Evolutionary conservation across 2,888 invertebrate species (phyloP).

Genomic region (Synergus laeviventris): DNA sequence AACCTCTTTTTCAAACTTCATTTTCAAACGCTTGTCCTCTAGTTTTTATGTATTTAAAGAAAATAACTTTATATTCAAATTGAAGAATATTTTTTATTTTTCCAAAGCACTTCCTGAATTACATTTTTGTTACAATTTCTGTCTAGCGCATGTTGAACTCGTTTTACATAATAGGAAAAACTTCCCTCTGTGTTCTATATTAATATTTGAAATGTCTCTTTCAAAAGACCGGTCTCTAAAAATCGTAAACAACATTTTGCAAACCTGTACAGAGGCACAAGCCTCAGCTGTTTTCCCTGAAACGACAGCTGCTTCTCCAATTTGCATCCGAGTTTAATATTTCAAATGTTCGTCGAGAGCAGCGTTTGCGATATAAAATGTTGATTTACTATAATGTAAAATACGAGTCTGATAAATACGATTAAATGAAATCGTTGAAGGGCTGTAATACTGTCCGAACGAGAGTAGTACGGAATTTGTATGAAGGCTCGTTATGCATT

Average conservation of each 20-base stretch:
- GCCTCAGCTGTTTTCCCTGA: not conserved
- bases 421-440: slow-evolving; percentile 13
- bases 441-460: not conserved
- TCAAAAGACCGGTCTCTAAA: not conserved
- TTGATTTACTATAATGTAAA: slow-evolving; percentile 24
- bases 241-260: not conserved
- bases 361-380: slow-evolving; percentile 10
- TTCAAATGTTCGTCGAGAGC: not conserved
- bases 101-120: not conserved
- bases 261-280: not conserved
- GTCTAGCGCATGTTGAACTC: not conserved
- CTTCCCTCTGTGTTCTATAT: not conserved
- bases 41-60: not conserved
- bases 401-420: slow-evolving; percentile 11
- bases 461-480: not conserved
- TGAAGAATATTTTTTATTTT: not conserved
- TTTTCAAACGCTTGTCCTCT: too few relatives aligned
- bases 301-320: slow-evolving; percentile 3
- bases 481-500: slow-evolving; percentile 5
- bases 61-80: not conserved
- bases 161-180: not conserved
- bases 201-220: not conserved
- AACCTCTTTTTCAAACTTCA: too few relatives aligned
- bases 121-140: not conserved
- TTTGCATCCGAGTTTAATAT: not conserved